Evolutionary conservation across 2,797 vertebrate species (phyloP), one percentile per base, ranked within the genome.

Genomic region (Fistularia commersonii): DNA sequence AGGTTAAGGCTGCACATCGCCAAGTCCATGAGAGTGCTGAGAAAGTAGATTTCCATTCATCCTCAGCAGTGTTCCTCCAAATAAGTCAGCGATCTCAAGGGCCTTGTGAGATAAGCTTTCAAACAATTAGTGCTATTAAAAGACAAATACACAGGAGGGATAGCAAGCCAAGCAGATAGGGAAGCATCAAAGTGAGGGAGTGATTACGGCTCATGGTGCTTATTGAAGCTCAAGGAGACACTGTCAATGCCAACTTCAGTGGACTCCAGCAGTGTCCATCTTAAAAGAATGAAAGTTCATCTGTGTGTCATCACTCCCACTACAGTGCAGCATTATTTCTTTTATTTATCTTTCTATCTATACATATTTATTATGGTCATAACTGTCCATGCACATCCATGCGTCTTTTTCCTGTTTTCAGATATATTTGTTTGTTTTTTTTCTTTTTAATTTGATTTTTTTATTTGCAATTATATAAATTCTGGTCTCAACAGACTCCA

Each of bases 111-210:
- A 68, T 74, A 61, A 74, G 61, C 68, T 68, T 54, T 53, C 46
- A 57, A 41, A 54, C 54, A 75, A 57, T 64, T 77, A 74, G 66
- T 55, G 65, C 54, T 47, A 66, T 64, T 55, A 55, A 35, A 51
- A 76, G 37, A 61, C 54, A 35, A 32, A 46, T 44, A 33, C 45
- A 57, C 54, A 34, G 49, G 45, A 54, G 70, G 59, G 47, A 57
- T 48, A 64, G 57, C 38, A 44, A 66, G 41, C 33, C 10, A 11
- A 45, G 36, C 52, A 59, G 55, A 23, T 23, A 4, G 23, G 23
- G 23, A 23, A 44, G 31, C 36, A 58, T 53, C 61, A 66, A 62
- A 54, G 47, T 14, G 46, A 37, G 13, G 5, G 11, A 32, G 42
- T 7, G 41, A 53, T 42, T 41, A 12, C 11, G 37, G 51, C 39